Evolutionary conservation across 2,797 vertebrate genomes (phyloP).

Genomic region (Lepilemur ruficaudatus): DNA sequence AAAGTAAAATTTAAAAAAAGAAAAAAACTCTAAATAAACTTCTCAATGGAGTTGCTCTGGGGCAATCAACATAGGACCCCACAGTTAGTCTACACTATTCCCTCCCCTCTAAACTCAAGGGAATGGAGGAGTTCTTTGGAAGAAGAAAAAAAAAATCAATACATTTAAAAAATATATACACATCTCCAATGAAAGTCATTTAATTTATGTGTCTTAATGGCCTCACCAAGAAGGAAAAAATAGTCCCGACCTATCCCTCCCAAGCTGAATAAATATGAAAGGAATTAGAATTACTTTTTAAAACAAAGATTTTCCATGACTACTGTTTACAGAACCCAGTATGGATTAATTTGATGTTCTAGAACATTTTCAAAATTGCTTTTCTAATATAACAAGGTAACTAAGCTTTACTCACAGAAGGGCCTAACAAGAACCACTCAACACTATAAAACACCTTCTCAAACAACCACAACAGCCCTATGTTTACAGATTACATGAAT

Average conservation of each 20-base stretch:
- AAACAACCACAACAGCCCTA: background rate
- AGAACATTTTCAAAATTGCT: background rate
- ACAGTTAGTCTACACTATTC: background rate
- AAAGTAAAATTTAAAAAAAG: background rate
- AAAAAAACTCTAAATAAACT: background rate
- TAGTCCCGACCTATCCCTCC: background rate
- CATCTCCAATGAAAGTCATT: slow-evolving; percentile 31
- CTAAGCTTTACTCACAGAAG: background rate
- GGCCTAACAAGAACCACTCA: background rate
- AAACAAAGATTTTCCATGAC: background rate
- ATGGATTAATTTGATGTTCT: background rate
- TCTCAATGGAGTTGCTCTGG: background rate
- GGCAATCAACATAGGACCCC: background rate
- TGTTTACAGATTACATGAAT: slow-evolving; percentile 47
- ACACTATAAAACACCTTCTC: slow-evolving; percentile 51
- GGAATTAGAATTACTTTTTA: background rate
- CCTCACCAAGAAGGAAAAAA: slow-evolving; percentile 31
- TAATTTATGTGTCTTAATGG: slow-evolving; percentile 36
- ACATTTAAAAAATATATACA: background rate
- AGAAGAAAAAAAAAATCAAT: background rate
- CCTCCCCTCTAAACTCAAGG: slow-evolving; percentile 3
- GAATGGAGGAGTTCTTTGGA: background rate
- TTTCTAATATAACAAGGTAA: slow-evolving; percentile 25
- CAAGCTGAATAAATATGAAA: slow-evolving; percentile 19
- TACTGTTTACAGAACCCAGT: background rate